Conservation (phyloP, 1,140 invertebrate genomes). For the Cherax destructor region DNA sequence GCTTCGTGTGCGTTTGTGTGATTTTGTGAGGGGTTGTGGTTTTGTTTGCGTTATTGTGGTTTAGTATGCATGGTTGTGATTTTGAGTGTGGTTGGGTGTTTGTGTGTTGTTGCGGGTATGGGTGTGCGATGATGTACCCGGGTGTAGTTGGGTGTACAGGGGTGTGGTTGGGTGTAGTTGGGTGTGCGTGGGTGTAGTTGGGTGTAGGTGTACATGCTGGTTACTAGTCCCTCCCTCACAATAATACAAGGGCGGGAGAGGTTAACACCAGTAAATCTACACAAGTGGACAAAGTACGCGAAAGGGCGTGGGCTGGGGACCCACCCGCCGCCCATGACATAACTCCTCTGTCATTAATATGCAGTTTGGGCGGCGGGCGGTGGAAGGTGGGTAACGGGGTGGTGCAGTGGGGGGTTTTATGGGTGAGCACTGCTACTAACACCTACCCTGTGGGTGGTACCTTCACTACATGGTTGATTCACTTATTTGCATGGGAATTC, state of each 20-base stretch:
- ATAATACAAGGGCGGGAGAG: constrained; percentile 1
- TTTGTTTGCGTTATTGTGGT: not conserved
- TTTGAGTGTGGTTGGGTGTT: constrained; percentile 22
- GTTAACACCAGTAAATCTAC: constrained; percentile 27
- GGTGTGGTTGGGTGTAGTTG: not conserved
- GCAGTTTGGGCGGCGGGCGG: constrained; percentile 4
- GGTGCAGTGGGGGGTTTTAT: too few relatives aligned
- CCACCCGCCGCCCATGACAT: constrained; percentile 26
- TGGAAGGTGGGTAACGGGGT: not conserved
- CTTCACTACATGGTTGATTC: too few relatives aligned
- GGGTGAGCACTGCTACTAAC: too few relatives aligned
- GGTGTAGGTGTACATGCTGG: not conserved
- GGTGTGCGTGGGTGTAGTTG: not conserved
- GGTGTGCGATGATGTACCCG: not conserved
- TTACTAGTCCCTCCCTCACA: not conserved
- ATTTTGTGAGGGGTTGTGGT: too few relatives aligned
- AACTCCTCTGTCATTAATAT: constrained; percentile 39
- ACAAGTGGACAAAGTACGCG: not conserved
- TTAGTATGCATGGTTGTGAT: constrained; percentile 8
- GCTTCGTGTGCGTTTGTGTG: not conserved
- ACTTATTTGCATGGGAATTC: too few relatives aligned
- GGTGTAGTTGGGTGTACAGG: not conserved
- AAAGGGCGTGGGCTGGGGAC: not conserved
- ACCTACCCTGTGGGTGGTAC: too few relatives aligned
- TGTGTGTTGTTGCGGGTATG: constrained; percentile 19